These are phyloP conservation scores for Barypeithes pellucidus DNA, from an alignment of 2,888 invertebrate genomes.

Conservation along the genomic window DNA sequence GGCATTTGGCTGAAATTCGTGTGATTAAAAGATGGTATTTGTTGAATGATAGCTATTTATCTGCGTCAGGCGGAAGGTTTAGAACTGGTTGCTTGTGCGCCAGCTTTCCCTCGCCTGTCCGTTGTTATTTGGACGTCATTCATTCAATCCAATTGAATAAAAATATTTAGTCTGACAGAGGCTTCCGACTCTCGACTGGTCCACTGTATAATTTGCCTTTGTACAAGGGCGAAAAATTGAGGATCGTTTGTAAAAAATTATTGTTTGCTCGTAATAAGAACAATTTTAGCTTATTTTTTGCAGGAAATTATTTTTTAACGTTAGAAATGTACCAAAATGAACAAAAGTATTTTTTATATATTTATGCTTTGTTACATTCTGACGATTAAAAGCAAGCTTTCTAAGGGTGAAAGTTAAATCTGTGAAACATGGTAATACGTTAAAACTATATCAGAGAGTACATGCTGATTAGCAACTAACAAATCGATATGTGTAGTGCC, in stretches of 20 bases:
- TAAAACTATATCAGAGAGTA: no score
- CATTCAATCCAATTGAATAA: constrained; percentile 58
- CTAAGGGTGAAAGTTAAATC: no score
- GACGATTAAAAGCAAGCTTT: no score
- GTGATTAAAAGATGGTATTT: constrained; percentile 71
- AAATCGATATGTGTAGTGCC: no score
- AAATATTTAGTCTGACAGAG: constrained; percentile 57
- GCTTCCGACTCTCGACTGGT: constrained; percentile 40
- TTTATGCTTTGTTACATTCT: no score
- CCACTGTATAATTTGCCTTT: constrained; percentile 49
- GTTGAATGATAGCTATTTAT: constrained; percentile 70
- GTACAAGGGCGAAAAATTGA: constrained; percentile 31
- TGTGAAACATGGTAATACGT: no score
- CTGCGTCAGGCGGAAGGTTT: constrained; percentile 66
- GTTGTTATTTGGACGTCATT: constrained; percentile 58
- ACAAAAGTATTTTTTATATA: no score
- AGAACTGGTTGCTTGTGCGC: constrained; percentile 61
- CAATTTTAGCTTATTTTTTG: not conserved
- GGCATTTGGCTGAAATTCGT: constrained; percentile 67
- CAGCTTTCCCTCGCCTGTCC: constrained; percentile 54
- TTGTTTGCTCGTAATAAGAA: constrained; percentile 5
- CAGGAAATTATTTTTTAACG: no score
- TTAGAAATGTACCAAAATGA: no score
- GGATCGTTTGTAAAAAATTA: constrained; percentile 31
- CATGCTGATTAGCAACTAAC: no score